These are phyloP conservation scores for Cephus runcator DNA, from an alignment of 2,888 invertebrate genomes.

Conservation along the genomic window DNA sequence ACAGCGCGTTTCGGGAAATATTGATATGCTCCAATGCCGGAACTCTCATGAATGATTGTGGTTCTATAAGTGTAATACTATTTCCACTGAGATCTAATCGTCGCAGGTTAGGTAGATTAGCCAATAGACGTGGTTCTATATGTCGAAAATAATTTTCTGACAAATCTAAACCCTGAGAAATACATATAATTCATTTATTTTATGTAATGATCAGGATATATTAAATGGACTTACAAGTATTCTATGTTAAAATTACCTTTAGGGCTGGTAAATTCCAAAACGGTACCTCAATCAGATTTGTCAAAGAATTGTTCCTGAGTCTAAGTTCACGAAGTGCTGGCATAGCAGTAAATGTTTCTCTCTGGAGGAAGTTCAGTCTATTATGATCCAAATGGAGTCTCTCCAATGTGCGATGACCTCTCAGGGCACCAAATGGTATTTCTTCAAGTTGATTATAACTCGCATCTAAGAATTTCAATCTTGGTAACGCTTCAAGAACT, in stretches of 20 bases:
- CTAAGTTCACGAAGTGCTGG: slow-evolving; percentile 85
- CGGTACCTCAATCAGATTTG: slow-evolving; percentile 77
- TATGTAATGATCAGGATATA: not conserved
- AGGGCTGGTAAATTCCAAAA: slow-evolving; percentile 87
- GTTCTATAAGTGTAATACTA: slow-evolving; percentile 76
- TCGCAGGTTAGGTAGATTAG: slow-evolving; percentile 79
- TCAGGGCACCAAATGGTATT: slow-evolving; percentile 81
- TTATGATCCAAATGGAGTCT: slow-evolving; percentile 85
- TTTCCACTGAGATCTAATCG: slow-evolving; percentile 83
- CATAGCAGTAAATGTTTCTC: slow-evolving; percentile 85
- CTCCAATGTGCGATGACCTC: slow-evolving; percentile 84
- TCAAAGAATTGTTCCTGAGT: slow-evolving; percentile 84
- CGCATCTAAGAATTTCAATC: slow-evolving; percentile 81
- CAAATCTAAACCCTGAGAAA: slow-evolving; percentile 77
- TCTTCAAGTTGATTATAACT: slow-evolving; percentile 81
- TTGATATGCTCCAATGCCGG: slow-evolving; percentile 83
- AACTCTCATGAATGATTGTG: slow-evolving; percentile 78
- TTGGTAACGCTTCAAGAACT: slow-evolving; percentile 80
- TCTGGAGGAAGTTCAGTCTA: slow-evolving; percentile 77
- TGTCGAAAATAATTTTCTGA: slow-evolving; percentile 79
- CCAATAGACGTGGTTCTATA: slow-evolving; percentile 77
- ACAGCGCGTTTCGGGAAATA: slow-evolving; percentile 79
- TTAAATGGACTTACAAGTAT: not conserved
- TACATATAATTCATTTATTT: not conserved
- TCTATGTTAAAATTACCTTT: slow-evolving; percentile 66